Conservation (phyloP, 2,113 vertebrate genomes). For the Hiodon alosoides region DNA sequence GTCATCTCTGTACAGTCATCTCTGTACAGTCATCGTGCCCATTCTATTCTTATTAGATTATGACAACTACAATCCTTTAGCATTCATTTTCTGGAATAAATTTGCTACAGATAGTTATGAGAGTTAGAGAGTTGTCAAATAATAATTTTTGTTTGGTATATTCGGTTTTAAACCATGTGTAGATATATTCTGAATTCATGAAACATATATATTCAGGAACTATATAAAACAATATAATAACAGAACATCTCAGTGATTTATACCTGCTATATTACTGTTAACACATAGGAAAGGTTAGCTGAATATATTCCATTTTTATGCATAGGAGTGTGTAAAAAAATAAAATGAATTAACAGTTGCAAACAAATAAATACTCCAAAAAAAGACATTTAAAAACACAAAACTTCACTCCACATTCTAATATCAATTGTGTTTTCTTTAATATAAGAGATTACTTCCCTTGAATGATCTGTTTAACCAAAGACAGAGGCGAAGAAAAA, state of each 20-base stretch:
- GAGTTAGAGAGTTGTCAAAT: too few species aligned
- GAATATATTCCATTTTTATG: background rate
- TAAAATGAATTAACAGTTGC: background rate
- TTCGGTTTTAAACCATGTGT: too few species aligned
- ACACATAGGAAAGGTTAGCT: too few species aligned
- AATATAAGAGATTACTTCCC: constrained; percentile 88
- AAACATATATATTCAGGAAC: too few species aligned
- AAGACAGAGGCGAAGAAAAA: constrained; percentile 88
- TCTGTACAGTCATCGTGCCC: too few species aligned
- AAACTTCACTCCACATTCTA: constrained; percentile 72
- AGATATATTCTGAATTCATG: too few species aligned
- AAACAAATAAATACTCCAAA: constrained; percentile 17
- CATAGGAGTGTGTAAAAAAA: constrained; percentile 1
- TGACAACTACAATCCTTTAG: background rate
- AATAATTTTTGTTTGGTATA: too few species aligned
- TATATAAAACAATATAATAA: too few species aligned
- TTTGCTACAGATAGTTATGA: background rate
- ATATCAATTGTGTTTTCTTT: constrained; percentile 67
- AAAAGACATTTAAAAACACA: constrained; percentile 31
- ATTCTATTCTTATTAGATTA: background rate
- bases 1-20: too few species aligned
- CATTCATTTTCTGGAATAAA: background rate
- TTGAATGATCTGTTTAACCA: constrained; percentile 99
- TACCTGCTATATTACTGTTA: too few species aligned
- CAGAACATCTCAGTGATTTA: too few species aligned